Conservation (phyloP, 2,888 invertebrate species). For the Leistus spinibarbis region DNA sequence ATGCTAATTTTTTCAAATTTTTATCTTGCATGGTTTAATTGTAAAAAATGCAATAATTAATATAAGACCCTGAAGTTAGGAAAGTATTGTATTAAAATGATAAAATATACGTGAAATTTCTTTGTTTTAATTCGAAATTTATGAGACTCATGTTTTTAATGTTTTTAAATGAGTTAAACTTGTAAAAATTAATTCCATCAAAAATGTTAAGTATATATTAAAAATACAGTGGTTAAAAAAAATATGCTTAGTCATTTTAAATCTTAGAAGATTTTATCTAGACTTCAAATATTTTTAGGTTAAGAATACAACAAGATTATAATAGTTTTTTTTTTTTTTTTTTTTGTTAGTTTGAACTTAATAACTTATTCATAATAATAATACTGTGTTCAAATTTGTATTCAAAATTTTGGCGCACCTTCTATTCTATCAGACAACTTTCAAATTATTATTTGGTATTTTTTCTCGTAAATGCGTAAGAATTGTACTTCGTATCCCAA, state of each 20-base stretch:
- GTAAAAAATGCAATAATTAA: too few species aligned
- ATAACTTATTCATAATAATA: neutral
- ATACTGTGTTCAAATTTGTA: neutral
- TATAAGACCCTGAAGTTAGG: too few species aligned
- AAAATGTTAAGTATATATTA: conserved; percentile 32
- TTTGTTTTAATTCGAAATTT: neutral
- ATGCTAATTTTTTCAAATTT: too few species aligned
- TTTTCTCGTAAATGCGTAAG: neutral
- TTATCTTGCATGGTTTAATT: too few species aligned
- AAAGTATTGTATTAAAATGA: neutral
- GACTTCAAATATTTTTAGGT: neutral
- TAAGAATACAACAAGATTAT: neutral
- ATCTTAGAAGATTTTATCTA: neutral
- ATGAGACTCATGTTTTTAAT: conserved; percentile 2
- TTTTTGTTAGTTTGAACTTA: neutral
- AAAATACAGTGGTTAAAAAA: conserved; percentile 32
- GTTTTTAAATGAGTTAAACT: conserved; percentile 14
- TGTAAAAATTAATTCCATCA: conserved; percentile 32
- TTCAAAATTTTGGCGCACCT: neutral
- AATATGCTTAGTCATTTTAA: conserved; percentile 17
- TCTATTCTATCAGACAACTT: neutral
- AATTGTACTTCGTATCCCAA: neutral
- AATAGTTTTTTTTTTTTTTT: neutral
- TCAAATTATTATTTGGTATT: neutral
- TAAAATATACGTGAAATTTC: neutral